Conservation (phyloP, 2,113 vertebrate species). For the Columba janthina region DNA sequence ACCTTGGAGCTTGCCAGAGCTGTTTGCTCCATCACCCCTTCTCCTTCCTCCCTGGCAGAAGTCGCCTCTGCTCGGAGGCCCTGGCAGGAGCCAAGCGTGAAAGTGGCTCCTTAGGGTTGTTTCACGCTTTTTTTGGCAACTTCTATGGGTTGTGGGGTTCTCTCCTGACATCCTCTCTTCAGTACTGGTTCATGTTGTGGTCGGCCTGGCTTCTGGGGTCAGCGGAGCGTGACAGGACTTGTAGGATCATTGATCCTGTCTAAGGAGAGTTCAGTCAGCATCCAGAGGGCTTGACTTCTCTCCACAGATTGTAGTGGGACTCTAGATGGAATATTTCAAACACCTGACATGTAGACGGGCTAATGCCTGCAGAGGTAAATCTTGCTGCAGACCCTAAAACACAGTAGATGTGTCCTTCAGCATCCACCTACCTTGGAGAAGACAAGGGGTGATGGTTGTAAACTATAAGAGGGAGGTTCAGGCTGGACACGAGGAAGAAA, state of each 20-base stretch:
- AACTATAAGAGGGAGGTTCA: no score
- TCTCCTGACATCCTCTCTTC: neutral
- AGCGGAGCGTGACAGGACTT: neutral
- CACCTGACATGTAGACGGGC: neutral
- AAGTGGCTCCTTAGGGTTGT: neutral
- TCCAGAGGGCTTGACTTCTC: neutral
- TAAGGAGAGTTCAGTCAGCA: neutral
- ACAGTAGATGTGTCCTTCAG: neutral
- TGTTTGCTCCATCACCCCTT: neutral
- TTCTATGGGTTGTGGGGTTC: fast-evolving
- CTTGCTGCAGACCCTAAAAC: neutral
- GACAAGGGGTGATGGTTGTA: no score
- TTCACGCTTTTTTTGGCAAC: neutral
- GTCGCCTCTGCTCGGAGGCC: neutral
- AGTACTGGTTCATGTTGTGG: neutral
- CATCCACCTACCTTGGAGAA: neutral
- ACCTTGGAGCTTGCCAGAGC: neutral
- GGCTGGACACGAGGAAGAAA: no score
- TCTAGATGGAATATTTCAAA: neutral
- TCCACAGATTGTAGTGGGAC: no score
- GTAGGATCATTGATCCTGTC: neutral
- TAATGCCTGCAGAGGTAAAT: neutral
- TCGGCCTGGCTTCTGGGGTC: neutral
- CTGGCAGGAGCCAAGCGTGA: neutral
- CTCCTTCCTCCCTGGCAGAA: neutral